Conservation (phyloP, 2,888 invertebrate species). For the Caenorhabditis sulstoni region DNA sequence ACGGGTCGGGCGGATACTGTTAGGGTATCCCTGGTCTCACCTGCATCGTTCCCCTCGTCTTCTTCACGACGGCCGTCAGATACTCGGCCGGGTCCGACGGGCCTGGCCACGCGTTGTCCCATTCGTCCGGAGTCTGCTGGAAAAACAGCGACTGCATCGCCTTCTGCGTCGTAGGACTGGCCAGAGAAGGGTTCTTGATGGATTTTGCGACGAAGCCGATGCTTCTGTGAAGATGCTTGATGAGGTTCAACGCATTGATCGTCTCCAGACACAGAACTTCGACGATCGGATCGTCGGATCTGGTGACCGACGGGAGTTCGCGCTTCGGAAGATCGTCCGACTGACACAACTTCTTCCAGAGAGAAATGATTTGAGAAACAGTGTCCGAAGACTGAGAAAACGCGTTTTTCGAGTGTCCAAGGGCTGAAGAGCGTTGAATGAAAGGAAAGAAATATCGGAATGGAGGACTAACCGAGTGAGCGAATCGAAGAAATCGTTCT, state of each 20-base stretch:
- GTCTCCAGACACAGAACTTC: conserved; percentile 64
- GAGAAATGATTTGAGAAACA: conserved; percentile 86
- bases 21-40: too few species aligned
- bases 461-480: conserved; percentile 39
- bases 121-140: conserved; percentile 85
- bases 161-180: conserved; percentile 81
- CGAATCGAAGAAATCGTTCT: conserved; percentile 85
- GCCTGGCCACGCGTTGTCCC: conserved; percentile 87
- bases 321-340: conserved; percentile 74
- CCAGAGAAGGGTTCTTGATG: conserved; percentile 84
- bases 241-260: conserved; percentile 48
- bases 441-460: not conserved
- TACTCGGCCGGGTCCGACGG: conserved; percentile 85
- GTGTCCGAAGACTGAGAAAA: conserved; percentile 83
- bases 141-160: conserved; percentile 44
- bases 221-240: conserved; percentile 24
- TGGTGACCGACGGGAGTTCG: conserved; percentile 10
- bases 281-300: conserved; percentile 42
- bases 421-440: conserved; percentile 13
- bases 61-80: conserved; percentile 84
- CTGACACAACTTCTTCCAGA: conserved; percentile 89
- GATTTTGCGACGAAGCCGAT: conserved; percentile 38
- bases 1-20: too few species aligned
- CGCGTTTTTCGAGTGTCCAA: conserved; percentile 79
- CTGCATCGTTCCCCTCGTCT: conserved; percentile 75